A percentile compares a stretch with the other conserved stretches of the same genome.
These are phyloP conservation scores for Pogonomyrmex californicus DNA, from an alignment of 1,140 invertebrate genomes.

Conservation along the genomic window DNA sequence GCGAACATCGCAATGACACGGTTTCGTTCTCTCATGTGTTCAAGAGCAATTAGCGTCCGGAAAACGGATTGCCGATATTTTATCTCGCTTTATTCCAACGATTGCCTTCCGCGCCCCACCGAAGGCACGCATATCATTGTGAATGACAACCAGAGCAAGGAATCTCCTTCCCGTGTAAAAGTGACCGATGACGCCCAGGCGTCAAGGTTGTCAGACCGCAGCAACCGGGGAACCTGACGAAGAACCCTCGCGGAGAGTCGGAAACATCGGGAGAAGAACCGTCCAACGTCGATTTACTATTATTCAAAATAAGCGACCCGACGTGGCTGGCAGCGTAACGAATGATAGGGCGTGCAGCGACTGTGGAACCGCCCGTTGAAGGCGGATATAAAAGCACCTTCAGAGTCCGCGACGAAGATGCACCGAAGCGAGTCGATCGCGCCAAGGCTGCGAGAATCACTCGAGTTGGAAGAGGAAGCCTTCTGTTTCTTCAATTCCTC, in stretches of 20 bases:
- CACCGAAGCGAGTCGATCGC: conserved; percentile 70
- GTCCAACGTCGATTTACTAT: conserved; percentile 35
- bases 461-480: not conserved
- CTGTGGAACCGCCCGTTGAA: conserved; percentile 16
- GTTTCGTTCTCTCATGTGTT: not conserved
- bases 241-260: conserved; percentile 11
- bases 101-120: not conserved
- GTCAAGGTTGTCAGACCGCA: conserved; percentile 47
- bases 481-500: not conserved
- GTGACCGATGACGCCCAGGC: conserved; percentile 4
- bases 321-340: conserved; percentile 48
- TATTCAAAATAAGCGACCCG: conserved; percentile 48
- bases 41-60: conserved; percentile 19
- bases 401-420: conserved; percentile 31
- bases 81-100: not conserved
- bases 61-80: not conserved
- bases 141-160: conserved; percentile 36
- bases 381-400: not conserved
- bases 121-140: conserved; percentile 15
- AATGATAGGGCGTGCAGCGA: conserved; percentile 49
- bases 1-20: conserved; percentile 8
- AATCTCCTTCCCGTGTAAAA: conserved; percentile 23
- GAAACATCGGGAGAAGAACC: not conserved
- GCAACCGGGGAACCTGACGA: conserved; percentile 4
- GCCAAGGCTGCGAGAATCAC: conserved; percentile 65